Conservation (phyloP, 2,113 vertebrate species). For the Larimichthys polyactis region DNA sequence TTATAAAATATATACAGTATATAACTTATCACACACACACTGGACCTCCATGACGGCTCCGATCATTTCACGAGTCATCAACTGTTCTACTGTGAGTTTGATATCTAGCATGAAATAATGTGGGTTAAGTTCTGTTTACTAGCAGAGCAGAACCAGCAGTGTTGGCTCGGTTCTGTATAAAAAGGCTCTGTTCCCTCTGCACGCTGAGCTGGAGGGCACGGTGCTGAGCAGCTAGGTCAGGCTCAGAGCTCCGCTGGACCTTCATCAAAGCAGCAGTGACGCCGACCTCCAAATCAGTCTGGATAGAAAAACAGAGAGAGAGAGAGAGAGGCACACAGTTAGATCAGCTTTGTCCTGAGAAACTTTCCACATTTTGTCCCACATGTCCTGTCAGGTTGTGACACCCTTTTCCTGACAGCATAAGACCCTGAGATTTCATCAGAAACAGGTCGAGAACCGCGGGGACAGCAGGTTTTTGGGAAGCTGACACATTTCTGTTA, state of each 20-base stretch:
- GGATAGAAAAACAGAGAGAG: constrained; percentile 29
- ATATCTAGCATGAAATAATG: constrained; percentile 35
- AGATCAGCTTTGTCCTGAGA: constrained; percentile 22
- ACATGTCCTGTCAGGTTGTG: constrained; percentile 1
- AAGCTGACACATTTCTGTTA: background rate
- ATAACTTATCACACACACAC: constrained; percentile 19
- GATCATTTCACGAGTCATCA: background rate
- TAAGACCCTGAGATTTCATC: background rate
- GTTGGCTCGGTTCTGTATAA: constrained; percentile 2
- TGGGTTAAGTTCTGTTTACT: constrained; percentile 45
- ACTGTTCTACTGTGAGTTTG: constrained; percentile 2
- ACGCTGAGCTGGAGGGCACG: constrained; percentile 36
- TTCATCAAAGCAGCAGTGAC: constrained; percentile 43
- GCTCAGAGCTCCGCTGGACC: constrained; percentile 38
- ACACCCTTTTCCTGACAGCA: constrained; percentile 29
- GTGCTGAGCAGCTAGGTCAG: constrained; percentile 64
- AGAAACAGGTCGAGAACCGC: background rate
- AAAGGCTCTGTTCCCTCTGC: constrained; percentile 32
- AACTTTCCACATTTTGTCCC: constrained; percentile 11
- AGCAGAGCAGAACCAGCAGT: constrained; percentile 29
- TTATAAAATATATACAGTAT: background rate
- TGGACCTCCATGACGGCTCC: background rate
- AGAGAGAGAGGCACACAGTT: constrained; percentile 8
- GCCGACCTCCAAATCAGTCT: constrained; percentile 59
- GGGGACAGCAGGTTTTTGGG: background rate